Evolutionary conservation across 1,140 invertebrate species (phyloP).

Genomic region (Lepidurus arcticus): DNA sequence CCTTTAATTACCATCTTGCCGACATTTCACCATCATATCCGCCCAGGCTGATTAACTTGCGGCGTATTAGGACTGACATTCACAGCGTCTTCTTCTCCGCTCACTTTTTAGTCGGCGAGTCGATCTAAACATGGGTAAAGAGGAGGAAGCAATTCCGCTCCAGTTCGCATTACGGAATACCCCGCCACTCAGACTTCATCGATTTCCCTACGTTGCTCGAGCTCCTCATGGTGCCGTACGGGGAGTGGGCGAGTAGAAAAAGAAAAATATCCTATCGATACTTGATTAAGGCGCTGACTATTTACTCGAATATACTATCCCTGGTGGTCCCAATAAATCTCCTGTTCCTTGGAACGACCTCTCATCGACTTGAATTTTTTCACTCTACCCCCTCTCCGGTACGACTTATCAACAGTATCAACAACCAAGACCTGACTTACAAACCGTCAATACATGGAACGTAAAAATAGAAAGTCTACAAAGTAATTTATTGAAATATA

Average conservation of each 20-base stretch:
- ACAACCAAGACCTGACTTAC: not conserved
- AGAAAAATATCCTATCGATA: not conserved
- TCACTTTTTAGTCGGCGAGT: not conserved
- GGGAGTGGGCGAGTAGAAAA: not conserved
- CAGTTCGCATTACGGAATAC: not conserved
- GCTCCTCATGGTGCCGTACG: not conserved
- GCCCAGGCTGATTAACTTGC: not conserved
- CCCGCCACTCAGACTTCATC: not conserved
- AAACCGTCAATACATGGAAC: not conserved
- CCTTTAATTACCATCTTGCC: no score
- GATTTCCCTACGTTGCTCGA: not conserved
- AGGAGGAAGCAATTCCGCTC: not conserved
- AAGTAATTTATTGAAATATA: not conserved
- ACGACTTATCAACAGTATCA: not conserved
- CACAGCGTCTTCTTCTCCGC: not conserved
- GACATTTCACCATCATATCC: not conserved
- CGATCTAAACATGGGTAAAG: not conserved
- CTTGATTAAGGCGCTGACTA: not conserved
- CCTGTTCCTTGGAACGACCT: not conserved
- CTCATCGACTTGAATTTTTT: not conserved
- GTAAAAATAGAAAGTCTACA: not conserved
- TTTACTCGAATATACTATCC: constrained; percentile 6
- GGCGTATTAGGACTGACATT: not conserved
- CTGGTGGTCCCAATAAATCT: not conserved
- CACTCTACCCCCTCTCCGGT: not conserved